These are phyloP conservation scores for Epinotia demarniana DNA, from an alignment of 2,888 invertebrate genomes.

Conservation along the genomic window DNA sequence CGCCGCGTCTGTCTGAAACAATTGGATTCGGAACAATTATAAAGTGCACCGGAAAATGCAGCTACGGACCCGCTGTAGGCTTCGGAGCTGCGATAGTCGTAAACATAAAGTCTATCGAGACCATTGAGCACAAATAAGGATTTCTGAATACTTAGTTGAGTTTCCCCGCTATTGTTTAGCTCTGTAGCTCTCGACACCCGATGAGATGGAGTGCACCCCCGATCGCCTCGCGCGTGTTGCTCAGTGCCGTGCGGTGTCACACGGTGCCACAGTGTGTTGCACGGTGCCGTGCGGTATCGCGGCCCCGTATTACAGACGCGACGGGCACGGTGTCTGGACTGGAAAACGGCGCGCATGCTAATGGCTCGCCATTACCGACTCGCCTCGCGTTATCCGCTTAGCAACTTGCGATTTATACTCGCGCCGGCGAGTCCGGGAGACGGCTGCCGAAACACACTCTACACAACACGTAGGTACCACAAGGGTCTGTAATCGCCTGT, in stretches of 20 bases:
- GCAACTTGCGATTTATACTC: slow-evolving; percentile 10
- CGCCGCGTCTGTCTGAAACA: slow-evolving; percentile 28
- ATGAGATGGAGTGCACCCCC: background rate
- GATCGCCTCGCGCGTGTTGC: background rate
- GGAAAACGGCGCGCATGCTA: slow-evolving; percentile 26
- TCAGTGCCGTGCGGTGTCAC: background rate
- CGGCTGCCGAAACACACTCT: background rate
- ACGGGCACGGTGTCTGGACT: slow-evolving; percentile 3
- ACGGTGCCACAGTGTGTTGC: background rate
- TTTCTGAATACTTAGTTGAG: background rate
- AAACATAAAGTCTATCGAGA: background rate
- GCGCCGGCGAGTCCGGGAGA: background rate
- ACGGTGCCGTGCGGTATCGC: background rate
- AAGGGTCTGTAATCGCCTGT: too few relatives aligned
- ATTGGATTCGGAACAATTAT: slow-evolving; percentile 24
- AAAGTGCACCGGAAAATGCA: slow-evolving; percentile 3
- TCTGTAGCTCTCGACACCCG: slow-evolving; percentile 19
- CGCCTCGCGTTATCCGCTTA: slow-evolving; percentile 23
- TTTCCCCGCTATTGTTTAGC: slow-evolving; percentile 21
- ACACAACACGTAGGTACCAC: background rate
- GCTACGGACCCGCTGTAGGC: background rate
- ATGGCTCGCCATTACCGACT: slow-evolving; percentile 17
- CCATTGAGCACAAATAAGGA: background rate
- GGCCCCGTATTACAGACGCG: background rate
- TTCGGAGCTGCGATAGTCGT: background rate